phyloP scores from a whole-genome alignment of 2,113 vertebrate genomes.

The Bubo bubo region DNA sequence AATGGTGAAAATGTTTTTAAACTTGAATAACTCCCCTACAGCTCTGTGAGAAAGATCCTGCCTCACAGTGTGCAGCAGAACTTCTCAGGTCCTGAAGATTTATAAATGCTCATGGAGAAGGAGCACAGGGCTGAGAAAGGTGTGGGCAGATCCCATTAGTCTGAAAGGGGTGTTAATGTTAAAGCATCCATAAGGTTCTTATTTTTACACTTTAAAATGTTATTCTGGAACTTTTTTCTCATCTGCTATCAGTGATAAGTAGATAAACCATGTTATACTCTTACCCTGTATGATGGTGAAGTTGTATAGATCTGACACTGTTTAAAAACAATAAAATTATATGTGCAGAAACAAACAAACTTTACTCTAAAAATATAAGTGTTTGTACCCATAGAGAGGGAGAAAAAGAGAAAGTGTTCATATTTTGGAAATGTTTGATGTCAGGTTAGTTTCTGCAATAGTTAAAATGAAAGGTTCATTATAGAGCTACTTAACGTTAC shows the following conservation, averaged over 20 bases:
- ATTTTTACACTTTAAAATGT: background rate
- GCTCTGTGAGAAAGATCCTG: background rate
- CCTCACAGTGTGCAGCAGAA: background rate
- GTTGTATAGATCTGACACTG: background rate
- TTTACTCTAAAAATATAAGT: background rate
- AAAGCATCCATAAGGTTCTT: background rate
- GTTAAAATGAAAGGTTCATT: background rate
- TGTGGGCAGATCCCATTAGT: background rate
- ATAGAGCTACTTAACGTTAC: background rate
- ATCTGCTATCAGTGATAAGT: background rate
- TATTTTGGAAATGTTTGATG: background rate
- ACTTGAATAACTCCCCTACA: background rate
- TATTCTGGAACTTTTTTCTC: background rate
- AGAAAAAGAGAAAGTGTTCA: background rate
- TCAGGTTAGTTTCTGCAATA: background rate
- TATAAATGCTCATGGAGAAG: background rate
- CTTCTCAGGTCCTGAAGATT: background rate
- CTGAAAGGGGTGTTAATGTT: background rate
- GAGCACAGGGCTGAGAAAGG: background rate
- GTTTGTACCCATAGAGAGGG: background rate
- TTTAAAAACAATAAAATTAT: background rate
- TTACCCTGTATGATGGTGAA: background rate
- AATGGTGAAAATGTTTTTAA: background rate
- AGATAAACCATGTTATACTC: background rate
- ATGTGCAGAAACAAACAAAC: background rate